phyloP scores from a whole-genome alignment of 2,888 invertebrate genomes.

The Hermaeophaga mercurialis region DNA sequence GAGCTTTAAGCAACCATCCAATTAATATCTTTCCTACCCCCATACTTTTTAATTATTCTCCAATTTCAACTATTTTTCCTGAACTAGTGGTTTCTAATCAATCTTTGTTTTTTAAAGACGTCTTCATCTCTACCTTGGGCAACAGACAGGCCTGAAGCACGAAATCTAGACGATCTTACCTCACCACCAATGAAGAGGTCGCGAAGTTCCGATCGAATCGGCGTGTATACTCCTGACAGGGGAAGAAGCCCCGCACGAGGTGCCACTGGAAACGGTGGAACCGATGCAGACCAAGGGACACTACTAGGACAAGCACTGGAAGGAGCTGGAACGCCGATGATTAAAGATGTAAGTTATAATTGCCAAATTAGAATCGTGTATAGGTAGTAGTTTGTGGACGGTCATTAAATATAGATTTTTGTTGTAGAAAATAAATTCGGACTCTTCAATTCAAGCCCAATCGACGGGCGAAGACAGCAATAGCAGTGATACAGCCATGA shows the following conservation, averaged over 20 bases:
- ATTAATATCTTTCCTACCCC: no score
- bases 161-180: slow-evolving; percentile 62
- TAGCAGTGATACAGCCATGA: slow-evolving; percentile 82
- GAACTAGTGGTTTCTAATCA: no score
- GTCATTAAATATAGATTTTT: no score
- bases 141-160: slow-evolving; percentile 57
- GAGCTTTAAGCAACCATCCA: no score
- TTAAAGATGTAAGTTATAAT: slow-evolving; percentile 56
- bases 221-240: slow-evolving; percentile 55
- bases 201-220: slow-evolving; percentile 64
- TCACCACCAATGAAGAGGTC: slow-evolving; percentile 74
- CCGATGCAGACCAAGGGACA: slow-evolving; percentile 58
- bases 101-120: slow-evolving; percentile 56
- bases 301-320: slow-evolving; percentile 79
- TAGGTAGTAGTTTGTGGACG: no score
- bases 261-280: slow-evolving; percentile 22
- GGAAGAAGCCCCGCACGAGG: slow-evolving; percentile 66
- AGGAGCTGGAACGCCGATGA: slow-evolving; percentile 63
- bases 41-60: no score
- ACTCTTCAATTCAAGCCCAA: slow-evolving; percentile 67
- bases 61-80: no score
- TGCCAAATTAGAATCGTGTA: no score
- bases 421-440: slow-evolving; percentile 56
- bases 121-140: slow-evolving; percentile 69
- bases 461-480: slow-evolving; percentile 78